Conservation (phyloP, 2,113 vertebrate genomes). For the Cyprinodon tularosa region DNA sequence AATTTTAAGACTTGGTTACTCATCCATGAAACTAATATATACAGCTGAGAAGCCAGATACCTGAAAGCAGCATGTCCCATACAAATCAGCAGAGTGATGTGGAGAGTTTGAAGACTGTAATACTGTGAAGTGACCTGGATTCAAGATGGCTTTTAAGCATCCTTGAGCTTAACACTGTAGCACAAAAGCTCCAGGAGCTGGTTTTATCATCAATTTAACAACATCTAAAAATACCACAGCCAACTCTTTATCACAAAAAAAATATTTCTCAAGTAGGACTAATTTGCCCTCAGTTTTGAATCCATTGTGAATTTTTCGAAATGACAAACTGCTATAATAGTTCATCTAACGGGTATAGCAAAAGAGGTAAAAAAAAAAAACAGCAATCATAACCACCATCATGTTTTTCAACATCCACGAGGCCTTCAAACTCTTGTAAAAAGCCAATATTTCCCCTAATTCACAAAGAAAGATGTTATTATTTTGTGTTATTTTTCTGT, state of each 20-base stretch:
- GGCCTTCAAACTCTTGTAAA: no score
- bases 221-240: background rate
- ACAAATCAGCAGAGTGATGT: slow-evolving; percentile 24
- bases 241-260: background rate
- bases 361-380: background rate
- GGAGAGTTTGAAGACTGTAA: background rate
- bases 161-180: background rate
- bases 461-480: no score
- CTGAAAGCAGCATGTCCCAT: slow-evolving; percentile 22
- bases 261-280: background rate
- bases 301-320: background rate
- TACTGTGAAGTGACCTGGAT: background rate
- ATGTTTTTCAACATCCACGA: no score
- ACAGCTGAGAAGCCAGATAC: slow-evolving; percentile 32
- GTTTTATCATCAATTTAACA: no score
- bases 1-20: slow-evolving; percentile 36
- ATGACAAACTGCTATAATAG: background rate
- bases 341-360: background rate
- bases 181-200: background rate
- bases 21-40: slow-evolving; percentile 41
- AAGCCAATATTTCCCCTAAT: no score
- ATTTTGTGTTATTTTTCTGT: no score
- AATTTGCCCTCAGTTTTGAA: background rate
- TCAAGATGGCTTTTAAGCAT: background rate
- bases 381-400: no score